These are phyloP conservation scores for Hydrophis major DNA, from an alignment of 2,797 vertebrate species.

Conservation along the genomic window DNA sequence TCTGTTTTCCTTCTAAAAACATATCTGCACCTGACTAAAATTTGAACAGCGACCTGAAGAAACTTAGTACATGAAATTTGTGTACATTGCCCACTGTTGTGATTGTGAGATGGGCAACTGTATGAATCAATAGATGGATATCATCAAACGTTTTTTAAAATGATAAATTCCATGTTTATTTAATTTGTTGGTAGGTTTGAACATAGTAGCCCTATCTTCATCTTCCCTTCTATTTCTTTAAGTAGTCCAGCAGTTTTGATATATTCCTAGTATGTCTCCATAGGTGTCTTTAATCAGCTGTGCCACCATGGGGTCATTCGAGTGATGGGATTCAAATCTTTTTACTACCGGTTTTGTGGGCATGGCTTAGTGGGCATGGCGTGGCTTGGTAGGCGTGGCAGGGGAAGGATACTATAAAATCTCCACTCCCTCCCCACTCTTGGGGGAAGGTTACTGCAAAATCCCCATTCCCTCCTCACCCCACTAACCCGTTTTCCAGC, in stretches of 20 bases:
- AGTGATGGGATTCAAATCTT: no score
- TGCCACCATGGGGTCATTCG: neutral
- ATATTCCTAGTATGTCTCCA: neutral
- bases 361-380: no score
- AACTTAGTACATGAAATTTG: neutral
- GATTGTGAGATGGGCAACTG: neutral
- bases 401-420: no score
- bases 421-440: no score
- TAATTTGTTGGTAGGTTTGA: neutral
- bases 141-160: neutral
- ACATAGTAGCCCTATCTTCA: neutral
- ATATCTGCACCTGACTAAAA: neutral
- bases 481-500: no score
- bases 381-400: no score
- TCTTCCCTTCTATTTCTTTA: neutral
- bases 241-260: neutral
- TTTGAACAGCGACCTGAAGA: neutral
- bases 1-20: no score
- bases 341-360: no score
- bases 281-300: neutral
- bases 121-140: neutral
- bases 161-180: neutral
- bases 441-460: no score
- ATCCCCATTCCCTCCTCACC: no score
- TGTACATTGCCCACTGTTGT: neutral